Base-by-base conservation (phyloP, 2,797 vertebrate genomes). In the Macrochelys suwanniensis region DNA sequence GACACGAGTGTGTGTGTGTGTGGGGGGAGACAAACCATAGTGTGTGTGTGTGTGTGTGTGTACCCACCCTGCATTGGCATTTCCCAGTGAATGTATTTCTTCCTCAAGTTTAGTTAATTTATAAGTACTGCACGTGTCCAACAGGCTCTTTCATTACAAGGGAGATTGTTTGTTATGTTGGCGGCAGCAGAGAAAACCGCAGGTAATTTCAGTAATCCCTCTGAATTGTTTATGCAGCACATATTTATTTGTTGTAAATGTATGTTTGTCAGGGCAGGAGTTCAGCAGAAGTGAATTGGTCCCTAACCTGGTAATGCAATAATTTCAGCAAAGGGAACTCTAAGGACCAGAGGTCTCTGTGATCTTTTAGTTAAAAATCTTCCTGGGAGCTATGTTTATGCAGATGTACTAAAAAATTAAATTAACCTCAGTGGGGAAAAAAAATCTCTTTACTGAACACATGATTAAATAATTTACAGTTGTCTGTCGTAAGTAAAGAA, bases 161-260 rank as follows among this genome's bases (percentile, higher is more conserved):
- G 89, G 45, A 50, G 54, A 80, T 89, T 77, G 80, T 33, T 45
- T 94, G 26, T 56, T 71, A 89, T 0, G 0, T 4, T 94, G 90
- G 83, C 92, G 95, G 84, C 80, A 85, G 87, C 28, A 79, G 47
- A 80, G 84, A 31, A 93, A 33, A 1, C 51, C 23, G 25, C 61
- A 84, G n/a, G 76, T 97, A 97, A 97, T 97, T 95, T 95, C 95
- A 81, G 81, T 96, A 96, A 97, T 97, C 94, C 80, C 23, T 42
- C 54, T 0, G 37, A 31, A 51, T 94, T 94, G 95, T 96, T 96
- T 96, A 94, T 96, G 93, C 88, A 96, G 84, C 89, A 84, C 89
- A 37, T 92, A 83, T 94, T 89, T 97, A 89, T 90, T 80, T 89
- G 13, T 86, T 94, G 84, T 94, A 95, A 97, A 90, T 79, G 51